Evolutionary conservation across 2,797 vertebrate species (phyloP), one percentile per base, ranked within the genome.

Genomic region (Poecile montanus): DNA sequence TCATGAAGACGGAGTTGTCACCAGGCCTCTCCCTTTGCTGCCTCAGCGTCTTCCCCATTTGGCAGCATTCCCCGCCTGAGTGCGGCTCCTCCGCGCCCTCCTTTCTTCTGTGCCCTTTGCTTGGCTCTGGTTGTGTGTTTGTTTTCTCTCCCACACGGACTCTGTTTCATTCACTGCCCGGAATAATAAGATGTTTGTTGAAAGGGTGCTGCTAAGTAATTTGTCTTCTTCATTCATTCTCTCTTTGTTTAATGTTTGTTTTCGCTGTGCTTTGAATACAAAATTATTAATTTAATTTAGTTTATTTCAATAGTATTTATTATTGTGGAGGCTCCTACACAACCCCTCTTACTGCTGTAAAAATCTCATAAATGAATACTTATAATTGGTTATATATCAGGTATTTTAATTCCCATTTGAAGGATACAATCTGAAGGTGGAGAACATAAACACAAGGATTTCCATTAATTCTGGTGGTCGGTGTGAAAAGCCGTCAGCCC

Each of bases 121-220:
- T 93, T 84, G 78, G 84, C 93, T 95, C 62, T 81, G 76, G 2
- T 51, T 13, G 13, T 36, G 71, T 92, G 79, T 96, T 96, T 95
- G 78, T 93, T 94, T 95, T 95, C 56, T 89, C 87, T 95, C 93
- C 94, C 85, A 95, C 93, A 36, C 27, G 32, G 89, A 77, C 70
- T 93, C 86, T 29, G 44, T 93, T 93, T 94, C 91, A 89, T 93
- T 96, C 76, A 58, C 76, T 94, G 91, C 95, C 89, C 70, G 60
- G 93, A 91, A 95, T 85, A 95, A 95, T 91, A 92, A 95, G 72
- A 65, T 76, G 68, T 72, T 94, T 96, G 91, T 94, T 93, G 91
- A 91, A 94, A 93, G 87, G 68, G 36, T 95, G 68, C 91, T 92
- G 84, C n/a, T 51, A 66, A 95, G 91, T 88, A 85, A 80, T 95